These are phyloP conservation scores for Pterophyllum scalare DNA, from an alignment of 2,113 vertebrate genomes.

Conservation along the genomic window DNA sequence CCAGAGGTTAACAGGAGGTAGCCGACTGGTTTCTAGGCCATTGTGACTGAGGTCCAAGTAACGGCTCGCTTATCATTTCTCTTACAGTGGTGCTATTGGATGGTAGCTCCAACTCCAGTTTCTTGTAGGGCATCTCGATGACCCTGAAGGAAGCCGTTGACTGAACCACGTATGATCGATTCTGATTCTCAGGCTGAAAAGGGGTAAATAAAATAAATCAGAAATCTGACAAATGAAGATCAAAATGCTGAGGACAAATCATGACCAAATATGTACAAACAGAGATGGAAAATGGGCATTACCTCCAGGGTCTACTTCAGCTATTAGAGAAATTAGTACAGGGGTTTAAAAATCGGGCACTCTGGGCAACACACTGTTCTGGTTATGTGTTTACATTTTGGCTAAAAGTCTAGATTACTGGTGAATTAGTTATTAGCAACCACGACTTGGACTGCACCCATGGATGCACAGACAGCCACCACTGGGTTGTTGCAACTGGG, in stretches of 20 bases:
- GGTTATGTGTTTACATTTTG: background rate
- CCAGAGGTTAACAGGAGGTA: no score
- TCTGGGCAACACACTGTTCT: background rate
- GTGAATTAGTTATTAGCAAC: background rate
- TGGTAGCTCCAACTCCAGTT: constrained; percentile 87
- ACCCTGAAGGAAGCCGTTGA: constrained; percentile 91
- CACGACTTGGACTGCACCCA: background rate
- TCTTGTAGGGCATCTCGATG: constrained; percentile 96
- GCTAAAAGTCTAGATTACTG: no score
- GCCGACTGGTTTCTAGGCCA: background rate
- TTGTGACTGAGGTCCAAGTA: background rate
- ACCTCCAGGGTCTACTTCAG: background rate
- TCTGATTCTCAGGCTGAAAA: constrained; percentile 90
- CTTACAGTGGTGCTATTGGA: constrained; percentile 90
- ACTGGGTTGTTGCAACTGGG: no score
- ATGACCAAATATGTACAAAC: background rate
- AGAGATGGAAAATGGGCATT: background rate
- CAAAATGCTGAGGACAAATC: background rate
- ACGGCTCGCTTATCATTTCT: background rate
- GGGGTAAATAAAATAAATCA: background rate
- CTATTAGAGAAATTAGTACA: background rate
- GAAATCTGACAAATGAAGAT: background rate
- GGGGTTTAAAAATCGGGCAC: background rate
- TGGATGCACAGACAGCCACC: no score
- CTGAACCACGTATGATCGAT: constrained; percentile 89